Percentiles rank a stretch among this genome's conserved stretches.
phyloP scores from a whole-genome alignment of 2,797 vertebrate species.

The Channa striata region DNA sequence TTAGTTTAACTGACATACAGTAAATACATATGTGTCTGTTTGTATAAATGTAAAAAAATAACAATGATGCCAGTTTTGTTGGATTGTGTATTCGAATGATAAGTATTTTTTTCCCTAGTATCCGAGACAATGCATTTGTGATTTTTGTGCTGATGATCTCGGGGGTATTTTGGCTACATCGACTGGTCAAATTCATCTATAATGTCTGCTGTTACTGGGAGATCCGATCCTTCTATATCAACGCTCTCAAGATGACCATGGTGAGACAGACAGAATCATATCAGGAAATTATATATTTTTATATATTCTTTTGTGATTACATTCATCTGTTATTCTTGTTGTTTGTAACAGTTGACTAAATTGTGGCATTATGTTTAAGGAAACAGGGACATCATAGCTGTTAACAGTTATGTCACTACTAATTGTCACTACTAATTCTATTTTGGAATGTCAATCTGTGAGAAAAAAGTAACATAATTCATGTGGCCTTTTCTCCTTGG shows the following conservation, averaged over 20 bases:
- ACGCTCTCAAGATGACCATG: constrained; percentile 95
- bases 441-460: too few relatives aligned
- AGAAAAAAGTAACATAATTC: too few relatives aligned
- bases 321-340: too few relatives aligned
- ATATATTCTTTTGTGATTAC: background rate
- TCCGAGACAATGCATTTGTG: constrained; percentile 92
- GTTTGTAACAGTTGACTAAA: too few relatives aligned
- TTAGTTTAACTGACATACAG: background rate
- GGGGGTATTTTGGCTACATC: constrained; percentile 97
- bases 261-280: constrained; percentile 76
- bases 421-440: too few relatives aligned
- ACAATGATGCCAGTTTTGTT: background rate
- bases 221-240: constrained; percentile 96
- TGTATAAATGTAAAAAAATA: background rate
- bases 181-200: constrained; percentile 97
- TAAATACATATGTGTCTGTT: too few relatives aligned
- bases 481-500: too few relatives aligned
- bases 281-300: background rate
- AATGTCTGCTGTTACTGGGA: constrained; percentile 99
- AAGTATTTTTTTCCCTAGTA: constrained; percentile 79
- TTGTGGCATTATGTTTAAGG: too few relatives aligned
- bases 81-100: constrained; percentile 1
- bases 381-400: too few relatives aligned
- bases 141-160: constrained; percentile 94
- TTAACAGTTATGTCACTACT: too few relatives aligned